Conservation (phyloP, 1,140 invertebrate species). For the Monochamus saltuarius region DNA sequence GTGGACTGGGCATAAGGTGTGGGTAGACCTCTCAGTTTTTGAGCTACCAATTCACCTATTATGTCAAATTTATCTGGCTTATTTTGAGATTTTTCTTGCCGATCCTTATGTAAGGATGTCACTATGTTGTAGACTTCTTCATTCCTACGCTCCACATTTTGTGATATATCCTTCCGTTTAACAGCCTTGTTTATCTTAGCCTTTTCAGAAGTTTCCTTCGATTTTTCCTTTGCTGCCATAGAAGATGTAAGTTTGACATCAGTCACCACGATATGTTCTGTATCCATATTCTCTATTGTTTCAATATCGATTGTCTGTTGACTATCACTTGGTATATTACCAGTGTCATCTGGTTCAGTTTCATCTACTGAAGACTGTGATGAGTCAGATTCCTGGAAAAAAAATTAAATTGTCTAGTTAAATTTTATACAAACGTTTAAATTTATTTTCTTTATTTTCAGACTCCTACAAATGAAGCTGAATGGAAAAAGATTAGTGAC, state of each 20-base stretch:
- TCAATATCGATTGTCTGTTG: constrained; percentile 1
- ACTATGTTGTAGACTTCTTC: no score
- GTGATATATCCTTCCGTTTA: no score
- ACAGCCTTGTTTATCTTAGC: no score
- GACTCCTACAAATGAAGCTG: constrained; percentile 1
- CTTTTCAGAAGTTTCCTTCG: background rate
- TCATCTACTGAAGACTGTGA: constrained; percentile 1
- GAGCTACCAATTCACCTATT: no score
- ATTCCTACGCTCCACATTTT: no score
- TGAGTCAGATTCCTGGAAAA: background rate
- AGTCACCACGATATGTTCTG: background rate
- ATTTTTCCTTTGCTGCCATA: background rate
- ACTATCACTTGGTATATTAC: background rate
- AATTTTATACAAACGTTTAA: no score
- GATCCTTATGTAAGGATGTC: no score
- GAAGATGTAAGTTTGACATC: background rate
- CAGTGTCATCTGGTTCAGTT: background rate
- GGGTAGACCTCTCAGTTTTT: no score
- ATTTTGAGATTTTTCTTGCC: no score
- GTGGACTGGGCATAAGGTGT: no score
- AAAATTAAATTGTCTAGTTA: no score
- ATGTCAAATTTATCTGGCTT: no score
- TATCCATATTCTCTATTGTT: background rate
- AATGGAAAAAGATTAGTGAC: constrained; percentile 2
- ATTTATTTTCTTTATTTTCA: constrained; percentile 6